Percentiles rank a stretch among this genome's conserved stretches.
phyloP scores from a whole-genome alignment of 2,113 vertebrate species.

The Microtus richardsoni region DNA sequence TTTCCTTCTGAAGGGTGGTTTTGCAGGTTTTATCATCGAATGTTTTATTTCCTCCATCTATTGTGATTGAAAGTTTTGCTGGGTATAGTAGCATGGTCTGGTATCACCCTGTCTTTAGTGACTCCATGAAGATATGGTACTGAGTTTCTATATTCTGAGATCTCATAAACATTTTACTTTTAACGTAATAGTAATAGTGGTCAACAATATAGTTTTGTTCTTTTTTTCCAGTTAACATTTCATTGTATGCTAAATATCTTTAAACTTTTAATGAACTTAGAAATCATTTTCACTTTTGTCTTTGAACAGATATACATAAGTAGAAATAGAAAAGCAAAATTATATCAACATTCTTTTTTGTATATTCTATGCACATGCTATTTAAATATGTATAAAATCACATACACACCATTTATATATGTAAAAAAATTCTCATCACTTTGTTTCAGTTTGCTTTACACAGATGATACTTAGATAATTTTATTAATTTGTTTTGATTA shows the following conservation, averaged over 20 bases:
- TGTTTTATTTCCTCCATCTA: background rate
- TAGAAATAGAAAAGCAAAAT: background rate
- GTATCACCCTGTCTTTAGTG: background rate
- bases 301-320: background rate
- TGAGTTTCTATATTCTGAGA: background rate
- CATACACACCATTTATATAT: background rate
- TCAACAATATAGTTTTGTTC: constrained; percentile 10
- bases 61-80: background rate
- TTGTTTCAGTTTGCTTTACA: constrained; percentile 2
- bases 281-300: background rate
- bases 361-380: background rate
- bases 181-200: background rate
- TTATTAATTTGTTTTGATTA: background rate
- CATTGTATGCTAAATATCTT: constrained; percentile 22
- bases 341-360: background rate
- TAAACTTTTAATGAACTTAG: background rate
- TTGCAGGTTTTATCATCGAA: background rate
- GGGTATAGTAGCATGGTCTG: too few relatives aligned
- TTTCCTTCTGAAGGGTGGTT: background rate
- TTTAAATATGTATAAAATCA: background rate
- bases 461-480: background rate
- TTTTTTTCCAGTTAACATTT: constrained; percentile 31
- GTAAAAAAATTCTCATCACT: background rate
- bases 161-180: constrained; percentile 15
- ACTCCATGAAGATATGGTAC: background rate